These are phyloP conservation scores for Papilio helenus DNA, from an alignment of 1,140 invertebrate genomes.

Conservation along the genomic window DNA sequence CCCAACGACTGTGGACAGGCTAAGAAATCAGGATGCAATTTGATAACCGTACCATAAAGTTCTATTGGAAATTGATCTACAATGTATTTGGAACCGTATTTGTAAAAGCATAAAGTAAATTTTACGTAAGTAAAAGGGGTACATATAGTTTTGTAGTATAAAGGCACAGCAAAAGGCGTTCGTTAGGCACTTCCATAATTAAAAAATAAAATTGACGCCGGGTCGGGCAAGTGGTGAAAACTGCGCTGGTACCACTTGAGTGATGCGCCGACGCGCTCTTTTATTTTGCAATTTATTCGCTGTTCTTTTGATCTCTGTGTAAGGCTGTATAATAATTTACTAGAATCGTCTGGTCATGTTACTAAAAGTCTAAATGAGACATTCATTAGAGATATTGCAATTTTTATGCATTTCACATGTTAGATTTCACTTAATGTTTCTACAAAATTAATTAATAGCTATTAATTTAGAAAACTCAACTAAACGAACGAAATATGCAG, in stretches of 20 bases:
- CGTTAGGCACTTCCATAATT: slow-evolving; percentile 80
- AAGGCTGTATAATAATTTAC: neutral
- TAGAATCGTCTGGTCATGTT: neutral
- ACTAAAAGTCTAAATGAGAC: neutral
- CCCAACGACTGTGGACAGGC: slow-evolving; percentile 71
- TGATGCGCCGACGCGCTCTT: slow-evolving; percentile 50
- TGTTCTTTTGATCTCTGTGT: slow-evolving; percentile 31
- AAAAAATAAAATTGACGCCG: slow-evolving; percentile 78
- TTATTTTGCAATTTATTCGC: slow-evolving; percentile 39
- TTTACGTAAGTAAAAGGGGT: slow-evolving; percentile 33
- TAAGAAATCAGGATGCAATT: slow-evolving; percentile 60
- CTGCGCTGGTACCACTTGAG: slow-evolving; percentile 59
- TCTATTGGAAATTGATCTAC: slow-evolving; percentile 33
- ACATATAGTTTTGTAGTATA: slow-evolving; percentile 39
- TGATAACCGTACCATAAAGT: slow-evolving; percentile 45
- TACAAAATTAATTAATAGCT: too few species aligned
- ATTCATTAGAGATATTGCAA: neutral
- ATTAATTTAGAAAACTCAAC: neutral
- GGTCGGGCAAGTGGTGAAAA: slow-evolving; percentile 69
- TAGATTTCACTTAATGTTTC: too few species aligned
- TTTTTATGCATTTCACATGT: neutral
- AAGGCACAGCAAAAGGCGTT: slow-evolving; percentile 59
- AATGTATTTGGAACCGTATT: slow-evolving; percentile 43
- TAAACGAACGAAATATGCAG: neutral
- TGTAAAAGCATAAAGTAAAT: slow-evolving; percentile 19